Base-by-base conservation (phyloP, 2,797 vertebrate species). In the Dendrocincla fuliginosa region DNA sequence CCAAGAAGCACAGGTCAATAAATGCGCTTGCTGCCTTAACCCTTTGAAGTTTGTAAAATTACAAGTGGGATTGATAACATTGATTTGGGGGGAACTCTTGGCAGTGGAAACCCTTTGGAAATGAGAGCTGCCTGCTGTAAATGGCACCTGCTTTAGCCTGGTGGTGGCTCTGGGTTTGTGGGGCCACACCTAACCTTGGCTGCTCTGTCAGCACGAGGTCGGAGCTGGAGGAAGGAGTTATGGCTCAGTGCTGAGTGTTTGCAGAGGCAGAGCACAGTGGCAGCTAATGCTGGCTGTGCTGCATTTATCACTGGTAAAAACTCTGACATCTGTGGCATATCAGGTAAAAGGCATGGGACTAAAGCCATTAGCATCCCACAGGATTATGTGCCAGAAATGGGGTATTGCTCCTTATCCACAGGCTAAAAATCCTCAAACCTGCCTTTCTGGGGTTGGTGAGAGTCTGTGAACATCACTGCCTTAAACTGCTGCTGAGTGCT, bases 1-100 rank as follows among this genome's bases (percentile, higher is more conserved):
- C 96, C 97, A 97, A 96, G 97, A 96, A 97, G 97, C 63, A 11
- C 76, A 67, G 97, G 98, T 98, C 97, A 80, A 98, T 98, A 98
- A 97, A 96, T 79, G 97, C 2, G 79, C 96, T 97, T 86, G 94
- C 97, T 96, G 96, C 89, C 95, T 98, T 98, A 98, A 98, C 98
- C 97, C 98, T 98, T 98, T 98, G 98, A 96, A 95, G 98, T 95
- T 96, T 96, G 96, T 82, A 39, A 84, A 94, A 93, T 95, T 94
- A 95, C 90, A 87, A 89, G 93, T 78, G 90, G 96, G 92, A 94
- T 92, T 95, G 96, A 89, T 90, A 96, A 69, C 97, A 97, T 96
- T 75, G 93, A 93, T 93, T 87, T 69, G 74, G 84, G 92, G 77
- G 82, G 53, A 52, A 6, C 76, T 92, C 78, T 33, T 87, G 93